These are phyloP conservation scores for Natrix natrix DNA, from an alignment of 2,797 vertebrate species.

Conservation along the genomic window DNA sequence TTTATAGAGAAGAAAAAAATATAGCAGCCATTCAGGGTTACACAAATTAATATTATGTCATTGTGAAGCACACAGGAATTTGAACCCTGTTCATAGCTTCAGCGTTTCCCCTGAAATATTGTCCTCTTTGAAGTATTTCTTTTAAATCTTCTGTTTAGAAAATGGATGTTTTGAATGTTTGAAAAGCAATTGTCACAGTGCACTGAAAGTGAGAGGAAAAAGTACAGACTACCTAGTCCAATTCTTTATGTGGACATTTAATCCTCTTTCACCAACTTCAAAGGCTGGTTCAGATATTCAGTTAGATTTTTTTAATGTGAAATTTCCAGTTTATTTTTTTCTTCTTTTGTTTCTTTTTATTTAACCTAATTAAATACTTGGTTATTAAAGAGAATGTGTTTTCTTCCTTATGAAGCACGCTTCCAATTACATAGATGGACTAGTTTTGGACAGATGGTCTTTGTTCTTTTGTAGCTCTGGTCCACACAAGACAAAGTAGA, in stretches of 20 bases:
- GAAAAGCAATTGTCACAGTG: conserved; percentile 48
- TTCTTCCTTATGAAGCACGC: conserved; percentile 19
- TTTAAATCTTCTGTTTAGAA: conserved; percentile 34
- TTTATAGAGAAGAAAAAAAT: neutral
- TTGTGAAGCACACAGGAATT: neutral
- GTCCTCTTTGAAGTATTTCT: conserved; percentile 36
- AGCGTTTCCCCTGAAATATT: neutral
- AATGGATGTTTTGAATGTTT: conserved; percentile 44
- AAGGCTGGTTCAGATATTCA: conserved; percentile 44
- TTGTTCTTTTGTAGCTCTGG: conserved; percentile 5
- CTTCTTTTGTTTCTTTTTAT: neutral
- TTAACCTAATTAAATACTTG: conserved; percentile 24
- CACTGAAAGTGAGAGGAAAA: conserved; percentile 40
- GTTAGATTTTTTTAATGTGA: conserved; percentile 11
- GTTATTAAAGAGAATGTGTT: conserved; percentile 30
- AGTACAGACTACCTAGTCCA: conserved; percentile 41
- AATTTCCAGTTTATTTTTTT: conserved; percentile 27
- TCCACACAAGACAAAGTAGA: neutral
- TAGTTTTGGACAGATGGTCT: conserved; percentile 8
- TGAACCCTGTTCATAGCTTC: accelerated
- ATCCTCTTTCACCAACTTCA: conserved; percentile 46
- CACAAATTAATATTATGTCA: neutral
- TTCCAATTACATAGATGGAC: conserved; percentile 22
- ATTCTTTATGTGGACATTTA: conserved; percentile 56
- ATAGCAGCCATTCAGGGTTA: neutral